Percentiles rank a stretch among this genome's conserved stretches.
Conservation (phyloP, 2,113 vertebrate species). For the Phalacrocorax brasilianus region DNA sequence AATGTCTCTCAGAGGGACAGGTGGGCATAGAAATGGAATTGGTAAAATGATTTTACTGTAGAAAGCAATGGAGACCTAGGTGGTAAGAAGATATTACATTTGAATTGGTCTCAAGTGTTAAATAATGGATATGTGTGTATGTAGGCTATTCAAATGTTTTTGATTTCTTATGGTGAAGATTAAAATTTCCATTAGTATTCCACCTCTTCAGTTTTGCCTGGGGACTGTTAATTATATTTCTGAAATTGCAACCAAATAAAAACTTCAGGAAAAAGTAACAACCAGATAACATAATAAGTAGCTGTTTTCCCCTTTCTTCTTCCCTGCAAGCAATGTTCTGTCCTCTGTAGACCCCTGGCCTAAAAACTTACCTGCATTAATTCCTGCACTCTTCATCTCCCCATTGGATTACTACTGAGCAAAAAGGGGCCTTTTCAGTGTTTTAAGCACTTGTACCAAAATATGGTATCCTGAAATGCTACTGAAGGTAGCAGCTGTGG, state of each 20-base stretch:
- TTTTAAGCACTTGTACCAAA: not conserved
- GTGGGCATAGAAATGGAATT: not conserved
- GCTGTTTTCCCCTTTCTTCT: not conserved
- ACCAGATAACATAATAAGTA: conserved; percentile 1
- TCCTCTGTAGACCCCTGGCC: not conserved
- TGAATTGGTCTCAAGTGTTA: conserved; percentile 49
- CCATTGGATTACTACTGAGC: not conserved
- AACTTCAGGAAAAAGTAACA: conserved; percentile 18
- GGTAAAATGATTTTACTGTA: not conserved
- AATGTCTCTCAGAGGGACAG: not conserved
- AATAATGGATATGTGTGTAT: conserved; percentile 48
- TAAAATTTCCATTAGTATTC: conserved; percentile 67
- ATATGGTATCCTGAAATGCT: not conserved
- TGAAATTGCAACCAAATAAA: conserved; percentile 49
- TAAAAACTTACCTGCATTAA: not conserved
- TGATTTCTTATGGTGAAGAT: conserved; percentile 55
- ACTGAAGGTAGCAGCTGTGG: not conserved
- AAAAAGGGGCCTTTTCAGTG: not conserved
- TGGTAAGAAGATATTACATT: conserved; percentile 19
- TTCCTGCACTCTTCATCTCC: not conserved
- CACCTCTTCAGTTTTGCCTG: conserved; percentile 63
- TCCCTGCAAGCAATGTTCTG: not conserved
- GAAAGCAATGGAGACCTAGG: not conserved
- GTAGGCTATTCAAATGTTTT: conserved; percentile 52
- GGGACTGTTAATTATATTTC: conserved; percentile 64